Evolutionary conservation across 2,113 vertebrate genomes (phyloP).

Genomic region (Balaenoptera acutorostrata): DNA sequence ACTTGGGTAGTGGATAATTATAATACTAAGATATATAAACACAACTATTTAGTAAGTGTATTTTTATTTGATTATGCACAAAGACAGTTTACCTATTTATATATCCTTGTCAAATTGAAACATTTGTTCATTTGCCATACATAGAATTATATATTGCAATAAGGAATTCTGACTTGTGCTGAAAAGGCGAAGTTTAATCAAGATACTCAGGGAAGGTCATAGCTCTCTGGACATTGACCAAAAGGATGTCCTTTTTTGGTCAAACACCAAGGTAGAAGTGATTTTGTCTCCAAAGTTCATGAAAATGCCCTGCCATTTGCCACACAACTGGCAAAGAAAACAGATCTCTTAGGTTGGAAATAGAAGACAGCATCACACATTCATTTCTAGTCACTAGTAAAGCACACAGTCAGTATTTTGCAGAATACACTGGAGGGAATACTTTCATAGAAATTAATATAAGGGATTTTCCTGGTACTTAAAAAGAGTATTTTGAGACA

Average conservation of each 20-base stretch:
- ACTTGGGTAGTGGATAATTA: neutral
- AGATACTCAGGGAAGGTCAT: neutral
- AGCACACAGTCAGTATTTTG: neutral
- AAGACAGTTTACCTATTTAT: neutral
- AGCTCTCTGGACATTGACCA: neutral
- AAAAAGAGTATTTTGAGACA: neutral
- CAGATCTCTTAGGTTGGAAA: neutral
- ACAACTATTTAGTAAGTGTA: neutral
- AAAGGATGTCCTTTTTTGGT: neutral
- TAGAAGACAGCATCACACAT: neutral
- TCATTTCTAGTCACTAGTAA: neutral
- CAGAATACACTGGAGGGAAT: neutral
- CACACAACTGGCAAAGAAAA: neutral
- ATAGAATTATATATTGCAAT: neutral
- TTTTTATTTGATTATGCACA: neutral
- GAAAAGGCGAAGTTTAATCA: neutral
- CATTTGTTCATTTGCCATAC: neutral
- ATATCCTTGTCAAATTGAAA: neutral
- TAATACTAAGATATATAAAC: constrained; percentile 6
- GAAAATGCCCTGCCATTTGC: neutral
- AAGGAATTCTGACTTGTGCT: neutral
- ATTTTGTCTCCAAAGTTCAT: neutral
- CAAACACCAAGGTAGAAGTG: neutral
- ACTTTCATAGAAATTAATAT: neutral
- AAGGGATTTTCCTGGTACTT: neutral